Percentiles rank a stretch among this genome's conserved stretches.
These are phyloP conservation scores for Tetrapedia diversipes DNA, from an alignment of 2,888 invertebrate genomes.

Conservation along the genomic window DNA sequence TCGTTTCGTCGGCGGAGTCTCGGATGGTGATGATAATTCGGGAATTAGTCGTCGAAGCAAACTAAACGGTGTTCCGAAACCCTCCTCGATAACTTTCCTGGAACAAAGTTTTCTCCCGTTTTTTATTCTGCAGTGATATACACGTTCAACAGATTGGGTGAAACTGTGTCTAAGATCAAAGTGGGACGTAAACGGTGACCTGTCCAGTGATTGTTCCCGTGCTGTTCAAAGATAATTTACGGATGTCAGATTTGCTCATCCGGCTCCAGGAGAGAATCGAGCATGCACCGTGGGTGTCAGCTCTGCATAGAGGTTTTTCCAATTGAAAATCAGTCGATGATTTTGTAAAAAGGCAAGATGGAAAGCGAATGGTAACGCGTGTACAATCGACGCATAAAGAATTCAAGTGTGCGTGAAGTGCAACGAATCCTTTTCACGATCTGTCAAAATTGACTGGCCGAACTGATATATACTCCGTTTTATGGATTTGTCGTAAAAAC, in stretches of 20 bases:
- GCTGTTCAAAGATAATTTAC: conserved; percentile 27
- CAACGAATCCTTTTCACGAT: conserved; percentile 4
- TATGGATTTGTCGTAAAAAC: conserved; percentile 31
- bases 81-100: conserved; percentile 2
- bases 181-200: conserved; percentile 41
- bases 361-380: conserved; percentile 28
- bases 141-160: not conserved
- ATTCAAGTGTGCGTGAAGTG: conserved; percentile 10
- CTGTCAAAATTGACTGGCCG: conserved; percentile 38
- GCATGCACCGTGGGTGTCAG: conserved; percentile 26
- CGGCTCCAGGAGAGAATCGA: conserved; percentile 37
- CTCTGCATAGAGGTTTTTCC: conserved; percentile 25
- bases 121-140: not conserved
- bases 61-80: conserved; percentile 29
- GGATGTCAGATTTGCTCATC: conserved; percentile 42
- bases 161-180: conserved; percentile 39
- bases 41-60: conserved; percentile 28
- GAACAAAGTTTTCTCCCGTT: conserved; percentile 5
- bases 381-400: not conserved
- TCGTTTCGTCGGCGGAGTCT: conserved; percentile 55
- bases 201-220: conserved; percentile 24
- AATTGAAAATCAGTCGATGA: conserved; percentile 16
- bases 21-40: conserved; percentile 55
- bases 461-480: not conserved
- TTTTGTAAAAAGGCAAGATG: conserved; percentile 29